phyloP scores from a whole-genome alignment of 2,888 invertebrate genomes.

The Nowickia ferox region DNA sequence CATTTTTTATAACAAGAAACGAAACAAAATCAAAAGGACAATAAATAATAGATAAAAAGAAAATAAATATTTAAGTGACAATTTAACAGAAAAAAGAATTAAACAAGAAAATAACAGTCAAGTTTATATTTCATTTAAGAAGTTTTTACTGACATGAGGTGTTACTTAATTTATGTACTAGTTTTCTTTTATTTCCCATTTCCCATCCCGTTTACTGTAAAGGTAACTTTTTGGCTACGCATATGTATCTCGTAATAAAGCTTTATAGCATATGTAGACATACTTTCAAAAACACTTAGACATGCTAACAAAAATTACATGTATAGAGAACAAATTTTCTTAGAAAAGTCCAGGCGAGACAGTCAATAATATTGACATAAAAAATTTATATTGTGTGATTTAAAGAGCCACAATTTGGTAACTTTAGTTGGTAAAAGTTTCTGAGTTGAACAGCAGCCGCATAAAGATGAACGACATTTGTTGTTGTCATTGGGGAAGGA shows the following conservation, averaged over 20 bases:
- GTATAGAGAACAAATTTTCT: slow-evolving; percentile 12
- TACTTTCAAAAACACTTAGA: not conserved
- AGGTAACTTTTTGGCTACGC: not conserved
- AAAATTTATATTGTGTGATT: slow-evolving; percentile 61
- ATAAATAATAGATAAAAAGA: not conserved
- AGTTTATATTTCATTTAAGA: slow-evolving; percentile 52
- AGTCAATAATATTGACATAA: slow-evolving; percentile 66
- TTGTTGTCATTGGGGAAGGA: slow-evolving; percentile 40
- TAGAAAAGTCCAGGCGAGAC: slow-evolving; percentile 56
- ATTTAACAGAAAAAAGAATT: slow-evolving; percentile 38
- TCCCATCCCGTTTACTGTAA: not conserved
- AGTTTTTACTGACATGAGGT: slow-evolving; percentile 52
- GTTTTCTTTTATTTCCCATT: slow-evolving; percentile 17
- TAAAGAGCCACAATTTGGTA: slow-evolving; percentile 36
- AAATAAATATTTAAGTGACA: slow-evolving; percentile 44
- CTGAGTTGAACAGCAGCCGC: too few relatives aligned
- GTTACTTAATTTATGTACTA: slow-evolving; percentile 16
- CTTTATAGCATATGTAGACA: not conserved
- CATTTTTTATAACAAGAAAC: not conserved
- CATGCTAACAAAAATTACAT: not conserved
- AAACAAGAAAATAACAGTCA: slow-evolving; percentile 11
- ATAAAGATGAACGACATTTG: not conserved
- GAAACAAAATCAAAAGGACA: not conserved
- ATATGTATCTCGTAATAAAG: not conserved
- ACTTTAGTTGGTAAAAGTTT: not conserved